Evolutionary conservation across 2,888 invertebrate species (phyloP).

Genomic region (Lasioglossum zephyrum): DNA sequence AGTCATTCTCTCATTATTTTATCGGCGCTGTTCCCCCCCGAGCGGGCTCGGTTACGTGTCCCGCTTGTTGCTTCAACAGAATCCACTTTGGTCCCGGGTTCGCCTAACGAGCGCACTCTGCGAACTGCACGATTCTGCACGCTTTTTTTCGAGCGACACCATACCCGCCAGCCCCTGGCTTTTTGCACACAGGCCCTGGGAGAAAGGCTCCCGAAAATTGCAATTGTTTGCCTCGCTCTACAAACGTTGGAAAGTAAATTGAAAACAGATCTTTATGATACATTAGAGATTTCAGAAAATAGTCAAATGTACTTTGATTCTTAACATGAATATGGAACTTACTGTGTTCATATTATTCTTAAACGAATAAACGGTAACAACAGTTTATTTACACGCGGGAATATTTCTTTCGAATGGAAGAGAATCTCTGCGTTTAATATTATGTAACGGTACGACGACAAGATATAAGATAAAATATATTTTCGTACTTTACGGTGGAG

Average conservation of each 20-base stretch:
- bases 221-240: background rate
- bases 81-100: conserved; percentile 39
- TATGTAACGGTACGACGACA: no score
- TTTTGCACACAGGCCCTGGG: background rate
- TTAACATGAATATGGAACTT: background rate
- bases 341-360: background rate
- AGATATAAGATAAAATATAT: background rate
- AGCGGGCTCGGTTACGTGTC: conserved; percentile 49
- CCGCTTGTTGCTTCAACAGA: conserved; percentile 39
- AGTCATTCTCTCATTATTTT: conserved; percentile 68
- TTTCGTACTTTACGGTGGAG: background rate
- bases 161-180: background rate
- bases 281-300: background rate
- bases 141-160: conserved; percentile 31
- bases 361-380: background rate
- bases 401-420: background rate
- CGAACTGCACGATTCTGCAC: background rate
- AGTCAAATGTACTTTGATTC: no score
- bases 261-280: background rate
- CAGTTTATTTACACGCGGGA: background rate
- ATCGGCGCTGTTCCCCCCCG: conserved; percentile 43
- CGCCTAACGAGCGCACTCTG: conserved; percentile 56
- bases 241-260: background rate
- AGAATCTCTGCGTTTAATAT: background rate
- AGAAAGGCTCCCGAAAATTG: background rate